Evolutionary conservation across 2,113 vertebrate species (phyloP).

Genomic region (Centropus unirufus): DNA sequence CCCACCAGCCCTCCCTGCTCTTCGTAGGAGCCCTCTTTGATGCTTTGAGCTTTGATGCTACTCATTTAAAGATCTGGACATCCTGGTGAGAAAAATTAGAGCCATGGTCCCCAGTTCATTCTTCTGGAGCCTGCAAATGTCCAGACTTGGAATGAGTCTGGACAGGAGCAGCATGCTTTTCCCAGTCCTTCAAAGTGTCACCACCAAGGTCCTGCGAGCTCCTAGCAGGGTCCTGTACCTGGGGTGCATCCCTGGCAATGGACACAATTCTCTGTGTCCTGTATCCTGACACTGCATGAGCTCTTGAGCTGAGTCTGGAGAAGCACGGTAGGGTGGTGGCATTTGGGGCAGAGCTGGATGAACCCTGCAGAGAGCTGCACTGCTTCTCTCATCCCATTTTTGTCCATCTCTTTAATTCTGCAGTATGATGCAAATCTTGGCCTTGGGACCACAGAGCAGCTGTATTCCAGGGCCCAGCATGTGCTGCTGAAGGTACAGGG

Average conservation of each 20-base stretch:
- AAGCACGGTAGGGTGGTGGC: not conserved
- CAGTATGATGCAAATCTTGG: not conserved
- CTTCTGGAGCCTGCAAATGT: not conserved
- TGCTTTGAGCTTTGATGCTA: not conserved
- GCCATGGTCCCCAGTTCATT: not conserved
- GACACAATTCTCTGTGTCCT: fast-evolving
- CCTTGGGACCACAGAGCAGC: not conserved
- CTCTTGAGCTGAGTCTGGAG: not conserved
- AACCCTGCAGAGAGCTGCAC: not conserved
- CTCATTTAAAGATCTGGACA: not conserved
- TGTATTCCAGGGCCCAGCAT: not conserved
- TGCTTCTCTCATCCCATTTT: not conserved
- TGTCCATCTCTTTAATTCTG: not conserved
- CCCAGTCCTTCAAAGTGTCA: not conserved
- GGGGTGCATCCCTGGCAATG: not conserved
- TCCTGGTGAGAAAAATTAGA: not conserved
- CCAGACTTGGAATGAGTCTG: not conserved
- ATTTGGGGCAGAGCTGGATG: not conserved
- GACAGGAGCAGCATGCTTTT: not conserved
- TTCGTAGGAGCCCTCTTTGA: not conserved
- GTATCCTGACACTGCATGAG: fast-evolving
- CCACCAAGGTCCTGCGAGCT: not conserved
- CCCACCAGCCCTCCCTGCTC: not conserved
- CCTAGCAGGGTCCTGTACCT: not conserved
- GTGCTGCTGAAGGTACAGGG: not conserved